Base-by-base conservation (phyloP, 2,888 invertebrate genomes). In the Melieria picta region DNA sequence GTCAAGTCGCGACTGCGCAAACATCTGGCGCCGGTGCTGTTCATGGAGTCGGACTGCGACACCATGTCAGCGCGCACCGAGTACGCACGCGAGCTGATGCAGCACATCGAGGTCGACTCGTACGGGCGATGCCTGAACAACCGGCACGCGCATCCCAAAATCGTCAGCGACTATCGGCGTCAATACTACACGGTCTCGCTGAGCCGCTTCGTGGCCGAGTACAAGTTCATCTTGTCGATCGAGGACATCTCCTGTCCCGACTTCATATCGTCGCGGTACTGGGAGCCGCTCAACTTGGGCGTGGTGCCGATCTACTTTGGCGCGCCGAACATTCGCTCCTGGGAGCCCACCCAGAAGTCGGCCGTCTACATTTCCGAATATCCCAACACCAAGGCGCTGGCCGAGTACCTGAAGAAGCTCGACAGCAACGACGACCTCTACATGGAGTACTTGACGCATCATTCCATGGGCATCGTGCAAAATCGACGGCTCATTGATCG, bases 241-340 rank as follows among this genome's bases (percentile, higher is more conserved):
- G 95, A 96, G 86, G 95, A 96, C 87, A 93, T 93, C 0, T 88
- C 92, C 5, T 95, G 95, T 84, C 88, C 93, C 30, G 95, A 96
- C 87, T 96, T 96, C 82, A 90, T 95, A 4, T 94, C 95, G 0
- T 95, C 96, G 84, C 96, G 95, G 83, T 89, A 94, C 76, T 96
- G 95, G 95, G 89, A 95, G 47, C 91, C 95, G 0, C 88, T 96
- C 46, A 90, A 91, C 72, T 90, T 92, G 7, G 95, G 95, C 0
- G 90, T 91, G n/a, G 89, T 96, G 43, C 95, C 95, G 3, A 90
- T 96, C 77, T 94, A 95, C 82, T 91, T 92, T 82, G 95, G 95
- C 6, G 92, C 95, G 0, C 92, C 93, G 1, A 89, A 89, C 46
- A 89, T 94, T 1, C 84, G 90, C 90, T 92, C 94, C 77, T 95